Base-by-base conservation (phyloP, 92 coral and sea anemone genomes). In the Parazoanthus atlanticus region DNA sequence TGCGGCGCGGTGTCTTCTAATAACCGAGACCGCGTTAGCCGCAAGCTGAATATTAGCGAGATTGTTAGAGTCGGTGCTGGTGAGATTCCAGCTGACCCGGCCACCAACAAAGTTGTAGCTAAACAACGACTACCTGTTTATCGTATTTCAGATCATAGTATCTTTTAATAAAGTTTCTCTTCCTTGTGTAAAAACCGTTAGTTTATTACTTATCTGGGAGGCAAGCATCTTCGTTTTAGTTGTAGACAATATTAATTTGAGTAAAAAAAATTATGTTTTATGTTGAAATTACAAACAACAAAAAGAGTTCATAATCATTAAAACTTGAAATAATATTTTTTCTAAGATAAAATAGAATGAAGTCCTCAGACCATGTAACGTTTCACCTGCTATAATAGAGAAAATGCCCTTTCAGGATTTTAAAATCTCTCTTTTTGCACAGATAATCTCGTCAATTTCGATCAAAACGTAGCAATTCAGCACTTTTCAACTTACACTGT, bases 31-130 rank as follows among this genome's bases (percentile, higher is more conserved):
- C 49, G 79, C 29, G 26, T 33, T 34, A 34, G 52, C 79, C 52
- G 79, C 79, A 75, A 75, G 79, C 52, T 17, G 43, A 36, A 75
- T 75, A 75, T 61, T 61, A 61, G 69, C n/a, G 69, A 7, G 43
- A 36, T 36, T 75, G 36, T 61, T 61, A 61, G 28, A 25, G 69
- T 61, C 26, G 15, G 9, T 21, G 9, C 7, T 61, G 69, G 2
- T 61, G 69, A 61, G 2, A 0, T 19, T 61, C 69, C 69, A 23
- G 58, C 28, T 25, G 28, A 61, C 26, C 69, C 1, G 26, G n/a
- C n/a, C n/a, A n/a, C n/a, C 69, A 61, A 61, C 69, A 21, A 61
- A 61, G 9, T 61, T 61, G 69, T 21, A 61, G 26, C 28, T 21
- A 23, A 61, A 21, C 69, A 61, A 61, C 3, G 8, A 61, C 4